A percentile compares a stretch with the other conserved stretches of the same genome.
phyloP scores from a whole-genome alignment of 2,113 vertebrate species.

The Connochaetes taurinus region DNA sequence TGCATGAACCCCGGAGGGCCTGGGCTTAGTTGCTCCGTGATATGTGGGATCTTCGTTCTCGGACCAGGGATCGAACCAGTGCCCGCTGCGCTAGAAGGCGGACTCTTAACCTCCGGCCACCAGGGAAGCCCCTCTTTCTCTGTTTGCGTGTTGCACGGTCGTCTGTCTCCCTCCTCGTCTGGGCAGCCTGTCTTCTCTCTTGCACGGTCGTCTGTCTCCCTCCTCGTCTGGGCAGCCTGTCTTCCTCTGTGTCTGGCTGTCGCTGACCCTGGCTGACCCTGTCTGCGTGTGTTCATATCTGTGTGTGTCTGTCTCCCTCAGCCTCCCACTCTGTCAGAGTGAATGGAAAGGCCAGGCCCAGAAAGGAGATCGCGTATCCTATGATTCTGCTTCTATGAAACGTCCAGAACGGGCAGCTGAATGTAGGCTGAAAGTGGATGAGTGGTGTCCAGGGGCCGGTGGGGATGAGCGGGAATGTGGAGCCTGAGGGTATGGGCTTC shows the following conservation, averaged over 20 bases:
- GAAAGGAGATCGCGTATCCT: fast-evolving
- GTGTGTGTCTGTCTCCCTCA: not conserved
- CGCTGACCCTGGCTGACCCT: not conserved
- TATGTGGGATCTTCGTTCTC: not conserved
- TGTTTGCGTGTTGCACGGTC: not conserved
- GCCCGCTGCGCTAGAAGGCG: not conserved
- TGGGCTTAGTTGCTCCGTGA: not conserved
- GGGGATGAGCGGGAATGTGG: not conserved
- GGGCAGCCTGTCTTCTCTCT: not conserved
- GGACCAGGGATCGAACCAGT: fast-evolving
- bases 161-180: not conserved
- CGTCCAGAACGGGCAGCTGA: not conserved
- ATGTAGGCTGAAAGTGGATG: not conserved
- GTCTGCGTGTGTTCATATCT: not conserved
- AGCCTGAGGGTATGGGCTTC: not conserved
- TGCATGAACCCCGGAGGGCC: not conserved
- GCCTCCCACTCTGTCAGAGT: no score
- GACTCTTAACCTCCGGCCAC: not conserved
- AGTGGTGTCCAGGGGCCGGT: not conserved
- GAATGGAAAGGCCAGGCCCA: not conserved
- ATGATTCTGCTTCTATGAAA: not conserved
- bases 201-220: no score
- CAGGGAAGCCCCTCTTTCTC: not conserved
- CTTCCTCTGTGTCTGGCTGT: not conserved
- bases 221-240: no score